phyloP scores from a whole-genome alignment of 2,797 vertebrate genomes.

The Amblyopsis hoosieri region DNA sequence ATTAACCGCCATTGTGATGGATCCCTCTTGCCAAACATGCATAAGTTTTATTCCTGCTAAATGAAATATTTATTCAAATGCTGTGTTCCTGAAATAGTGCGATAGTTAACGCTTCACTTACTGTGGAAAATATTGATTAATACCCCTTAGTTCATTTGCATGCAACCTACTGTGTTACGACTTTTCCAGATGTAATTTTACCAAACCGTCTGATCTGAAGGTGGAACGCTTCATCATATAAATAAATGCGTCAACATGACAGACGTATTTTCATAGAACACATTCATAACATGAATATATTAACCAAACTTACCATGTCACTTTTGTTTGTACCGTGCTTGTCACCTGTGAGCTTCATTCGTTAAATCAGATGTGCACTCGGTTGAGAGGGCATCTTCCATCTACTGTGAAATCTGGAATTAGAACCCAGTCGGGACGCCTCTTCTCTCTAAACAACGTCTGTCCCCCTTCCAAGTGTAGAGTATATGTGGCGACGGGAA shows the following conservation, averaged over 20 bases:
- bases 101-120: conserved; percentile 66
- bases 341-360: conserved; percentile 49
- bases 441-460: conserved; percentile 22
- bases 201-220: conserved; percentile 53
- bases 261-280: conserved; percentile 54
- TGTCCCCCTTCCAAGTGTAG: conserved; percentile 9
- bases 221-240: conserved; percentile 61
- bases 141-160: conserved; percentile 59
- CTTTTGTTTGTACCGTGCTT: conserved; percentile 60
- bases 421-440: conserved; percentile 34
- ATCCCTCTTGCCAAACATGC: conserved; percentile 65
- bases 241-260: conserved; percentile 66
- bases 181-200: conserved; percentile 56
- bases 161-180: conserved; percentile 49
- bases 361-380: conserved; percentile 43
- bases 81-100: conserved; percentile 60
- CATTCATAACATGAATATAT: conserved; percentile 64
- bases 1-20: conserved; percentile 58
- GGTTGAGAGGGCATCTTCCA: conserved; percentile 52
- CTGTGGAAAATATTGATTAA: conserved; percentile 62
- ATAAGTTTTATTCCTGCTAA: conserved; percentile 48
- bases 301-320: conserved; percentile 52
- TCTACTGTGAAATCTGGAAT: conserved; percentile 38
- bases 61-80: conserved; percentile 75
- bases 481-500: conserved; percentile 31